Conservation (phyloP, 1,140 invertebrate genomes). For the Drosophila parabipectinata region DNA sequence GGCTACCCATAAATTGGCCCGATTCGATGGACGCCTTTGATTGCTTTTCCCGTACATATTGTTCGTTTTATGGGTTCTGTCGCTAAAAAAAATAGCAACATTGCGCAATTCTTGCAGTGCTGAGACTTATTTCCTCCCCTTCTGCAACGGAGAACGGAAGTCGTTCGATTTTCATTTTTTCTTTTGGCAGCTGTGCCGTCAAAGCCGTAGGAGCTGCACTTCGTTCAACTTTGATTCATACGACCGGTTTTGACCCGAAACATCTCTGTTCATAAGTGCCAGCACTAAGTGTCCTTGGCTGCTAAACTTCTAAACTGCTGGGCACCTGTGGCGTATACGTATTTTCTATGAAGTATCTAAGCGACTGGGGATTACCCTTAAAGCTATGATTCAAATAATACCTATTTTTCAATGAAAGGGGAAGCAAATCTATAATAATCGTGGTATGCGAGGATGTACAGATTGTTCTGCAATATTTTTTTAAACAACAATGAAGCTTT, state of each 20-base stretch:
- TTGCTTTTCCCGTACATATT: constrained; percentile 46
- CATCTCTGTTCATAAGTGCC: background rate
- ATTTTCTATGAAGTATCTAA: background rate
- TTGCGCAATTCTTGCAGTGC: constrained; percentile 36
- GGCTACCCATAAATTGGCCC: constrained; percentile 53
- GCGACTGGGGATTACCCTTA: background rate
- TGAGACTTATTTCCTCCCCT: constrained; percentile 29
- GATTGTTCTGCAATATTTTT: too few species aligned
- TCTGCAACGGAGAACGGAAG: constrained; percentile 37
- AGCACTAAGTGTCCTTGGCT: constrained; percentile 56
- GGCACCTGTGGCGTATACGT: constrained; percentile 32
- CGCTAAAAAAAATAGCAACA: constrained; percentile 12
- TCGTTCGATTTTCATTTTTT: background rate
- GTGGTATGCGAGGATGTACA: background rate
- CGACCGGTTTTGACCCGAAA: constrained; percentile 49
- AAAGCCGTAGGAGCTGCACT: constrained; percentile 38
- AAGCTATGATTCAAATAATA: background rate
- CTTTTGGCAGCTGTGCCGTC: constrained; percentile 4
- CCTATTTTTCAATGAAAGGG: too few species aligned
- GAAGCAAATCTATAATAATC: too few species aligned
- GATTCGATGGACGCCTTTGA: constrained; percentile 53
- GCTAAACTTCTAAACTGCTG: constrained; percentile 41
- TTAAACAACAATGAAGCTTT: too few species aligned
- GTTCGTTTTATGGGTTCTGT: constrained; percentile 63
- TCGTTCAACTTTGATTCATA: constrained; percentile 1